Base-by-base conservation (phyloP, 2,113 vertebrate species). In the Phrynosoma blainvillii region DNA sequence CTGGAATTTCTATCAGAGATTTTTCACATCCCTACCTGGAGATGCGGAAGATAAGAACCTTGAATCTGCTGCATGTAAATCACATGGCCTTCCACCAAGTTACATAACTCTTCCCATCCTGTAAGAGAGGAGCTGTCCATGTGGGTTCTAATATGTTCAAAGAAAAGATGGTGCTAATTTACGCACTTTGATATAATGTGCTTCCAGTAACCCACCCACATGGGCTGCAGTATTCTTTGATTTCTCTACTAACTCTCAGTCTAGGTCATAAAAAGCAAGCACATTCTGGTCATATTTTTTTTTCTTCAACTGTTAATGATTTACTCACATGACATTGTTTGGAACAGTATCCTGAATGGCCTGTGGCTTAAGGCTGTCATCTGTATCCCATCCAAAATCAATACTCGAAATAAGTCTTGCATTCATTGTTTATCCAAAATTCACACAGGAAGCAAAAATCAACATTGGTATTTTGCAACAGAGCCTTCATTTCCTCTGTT, bases 341-440 rank as follows among this genome's bases (percentile, higher is more conserved):
- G 14, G 25, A 87, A 73, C 12, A 25, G 4, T 40, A 36, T 54
- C 68, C 85, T 81, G 16, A 18, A 75, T 25, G 30, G 71, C 20
- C 62, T 87, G 25, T 81, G 68, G 68, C 52, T 74, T n/a, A 18
- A n/a, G 52, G 32, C 47, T 42, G 36, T 7, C 32, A 62, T 74
- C 52, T 73, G 52, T 47, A 62, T 66, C 27, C 42, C 27, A 76
- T 47, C 27, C 59, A 54, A 66, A 77, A 76, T 27, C 25, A 82
- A 66, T 82, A 47, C 56, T 20, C 7, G 12, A 27, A 77, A 54
- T 56, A 86, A 86, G 23, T 5, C 12, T 30, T 20, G 3, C 4
- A 87, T 36, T 71, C 52, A 73, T 40, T 27, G 32, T 54, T 76
- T 40, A 85, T 85, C 36, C 73, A 21, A 42, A 87, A 87, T 36